Evolutionary conservation across 2,797 vertebrate species (phyloP).

Genomic region (Hippopotamyrus pictus): DNA sequence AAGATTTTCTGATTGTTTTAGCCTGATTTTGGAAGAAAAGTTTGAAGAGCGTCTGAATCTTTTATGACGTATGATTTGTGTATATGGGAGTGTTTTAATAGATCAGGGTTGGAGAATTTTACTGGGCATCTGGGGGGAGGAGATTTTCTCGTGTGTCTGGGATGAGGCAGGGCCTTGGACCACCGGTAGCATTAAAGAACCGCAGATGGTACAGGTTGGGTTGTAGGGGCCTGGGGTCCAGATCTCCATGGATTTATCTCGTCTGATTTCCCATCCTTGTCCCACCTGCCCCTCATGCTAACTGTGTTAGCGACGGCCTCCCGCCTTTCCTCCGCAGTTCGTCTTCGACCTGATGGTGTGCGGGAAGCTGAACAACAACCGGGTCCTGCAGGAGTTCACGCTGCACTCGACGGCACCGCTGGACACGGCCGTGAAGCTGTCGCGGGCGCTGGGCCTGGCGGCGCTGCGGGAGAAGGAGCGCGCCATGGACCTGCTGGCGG

Average conservation of each 20-base stretch:
- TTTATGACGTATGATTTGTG: neutral
- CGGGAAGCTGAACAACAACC: constrained; percentile 45
- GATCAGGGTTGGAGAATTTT: neutral
- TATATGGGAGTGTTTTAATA: neutral
- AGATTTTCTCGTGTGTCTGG: neutral
- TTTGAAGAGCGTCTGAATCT: neutral
- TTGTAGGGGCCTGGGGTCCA: neutral
- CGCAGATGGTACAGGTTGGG: neutral
- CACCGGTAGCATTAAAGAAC: neutral
- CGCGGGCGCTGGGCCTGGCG: constrained; percentile 41
- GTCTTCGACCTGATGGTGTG: constrained; percentile 56
- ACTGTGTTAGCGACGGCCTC: neutral
- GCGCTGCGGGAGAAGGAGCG: constrained; percentile 50
- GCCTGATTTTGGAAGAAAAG: neutral
- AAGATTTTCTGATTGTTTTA: neutral
- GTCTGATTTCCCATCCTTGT: neutral
- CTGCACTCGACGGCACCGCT: constrained; percentile 46
- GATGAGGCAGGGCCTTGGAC: neutral
- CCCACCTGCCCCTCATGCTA: too few species aligned
- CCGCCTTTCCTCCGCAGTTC: constrained; percentile 34
- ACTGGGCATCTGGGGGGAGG: neutral
- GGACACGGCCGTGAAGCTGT: constrained; percentile 50
- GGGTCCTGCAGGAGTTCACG: constrained; percentile 45
- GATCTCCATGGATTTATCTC: neutral
- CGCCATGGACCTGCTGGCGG: constrained; percentile 42